phyloP scores from a whole-genome alignment of 2,888 invertebrate genomes.

The Calliphora vomitoria region DNA sequence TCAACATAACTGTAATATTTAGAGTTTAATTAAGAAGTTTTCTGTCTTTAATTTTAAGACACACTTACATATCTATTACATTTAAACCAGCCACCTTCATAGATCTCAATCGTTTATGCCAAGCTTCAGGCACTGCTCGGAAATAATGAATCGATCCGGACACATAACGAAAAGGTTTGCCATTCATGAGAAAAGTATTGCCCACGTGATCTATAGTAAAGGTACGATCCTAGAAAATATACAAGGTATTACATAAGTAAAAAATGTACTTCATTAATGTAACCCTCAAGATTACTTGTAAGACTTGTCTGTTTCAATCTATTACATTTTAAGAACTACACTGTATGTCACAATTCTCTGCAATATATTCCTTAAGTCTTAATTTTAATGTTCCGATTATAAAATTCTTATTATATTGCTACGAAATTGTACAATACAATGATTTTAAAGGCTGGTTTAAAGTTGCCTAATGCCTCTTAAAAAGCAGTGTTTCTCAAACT shows the following conservation, averaged over 20 bases:
- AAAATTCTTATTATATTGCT: too few relatives aligned
- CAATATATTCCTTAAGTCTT: too few relatives aligned
- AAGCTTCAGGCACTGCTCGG: constrained; percentile 90
- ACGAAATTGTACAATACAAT: too few relatives aligned
- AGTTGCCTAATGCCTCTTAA: too few relatives aligned
- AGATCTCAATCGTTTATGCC: constrained; percentile 91
- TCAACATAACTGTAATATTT: constrained; percentile 89
- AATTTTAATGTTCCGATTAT: too few relatives aligned
- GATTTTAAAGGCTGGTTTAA: too few relatives aligned
- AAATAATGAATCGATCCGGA: constrained; percentile 95
- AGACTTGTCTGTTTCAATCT: too few relatives aligned
- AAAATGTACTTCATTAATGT: not conserved
- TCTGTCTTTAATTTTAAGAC: not conserved
- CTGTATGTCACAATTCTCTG: too few relatives aligned
- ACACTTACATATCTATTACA: constrained; percentile 91
- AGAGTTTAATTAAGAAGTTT: not conserved
- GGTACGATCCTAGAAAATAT: constrained; percentile 39
- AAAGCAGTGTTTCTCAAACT: too few relatives aligned
- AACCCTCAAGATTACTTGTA: too few relatives aligned
- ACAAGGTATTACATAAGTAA: not conserved
- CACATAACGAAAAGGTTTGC: constrained; percentile 89
- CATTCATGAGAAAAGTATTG: constrained; percentile 90
- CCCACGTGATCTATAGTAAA: constrained; percentile 86
- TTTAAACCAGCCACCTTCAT: constrained; percentile 93
- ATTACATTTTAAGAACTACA: too few relatives aligned